These are phyloP conservation scores for Lepidothrix coronata DNA, from an alignment of 2,113 vertebrate genomes.

Conservation along the genomic window DNA sequence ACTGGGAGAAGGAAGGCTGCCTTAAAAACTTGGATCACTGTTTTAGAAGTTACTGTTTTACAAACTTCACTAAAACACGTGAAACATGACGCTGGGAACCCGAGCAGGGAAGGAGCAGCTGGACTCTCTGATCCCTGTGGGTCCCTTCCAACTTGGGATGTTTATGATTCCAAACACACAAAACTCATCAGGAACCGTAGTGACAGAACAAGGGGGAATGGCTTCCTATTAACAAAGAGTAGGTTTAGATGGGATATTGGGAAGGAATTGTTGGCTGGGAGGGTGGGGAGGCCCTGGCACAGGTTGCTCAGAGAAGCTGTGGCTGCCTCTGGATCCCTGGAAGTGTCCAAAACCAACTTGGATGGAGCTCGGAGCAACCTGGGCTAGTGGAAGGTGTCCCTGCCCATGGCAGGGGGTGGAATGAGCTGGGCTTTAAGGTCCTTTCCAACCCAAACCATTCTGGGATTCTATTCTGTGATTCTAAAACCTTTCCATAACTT, in stretches of 20 bases:
- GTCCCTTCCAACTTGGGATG: background rate
- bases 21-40: background rate
- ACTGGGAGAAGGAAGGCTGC: background rate
- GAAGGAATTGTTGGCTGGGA: background rate
- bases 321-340: background rate
- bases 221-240: background rate
- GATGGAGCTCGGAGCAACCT: background rate
- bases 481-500: background rate
- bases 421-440: background rate
- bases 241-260: background rate
- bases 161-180: background rate
- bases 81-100: background rate
- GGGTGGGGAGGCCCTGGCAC: background rate
- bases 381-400: background rate
- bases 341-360: accelerated
- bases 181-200: background rate
- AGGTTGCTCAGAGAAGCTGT: background rate
- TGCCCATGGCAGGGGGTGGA: background rate
- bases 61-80: background rate
- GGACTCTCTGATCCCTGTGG: background rate
- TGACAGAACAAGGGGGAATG: background rate
- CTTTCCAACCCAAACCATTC: background rate
- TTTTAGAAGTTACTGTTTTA: background rate
- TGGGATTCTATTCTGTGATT: background rate
- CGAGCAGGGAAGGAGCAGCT: background rate